Percentiles rank a stretch among this genome's conserved stretches.
phyloP scores from a whole-genome alignment of 2,888 invertebrate genomes.

The Quadroppia sp. region DNA sequence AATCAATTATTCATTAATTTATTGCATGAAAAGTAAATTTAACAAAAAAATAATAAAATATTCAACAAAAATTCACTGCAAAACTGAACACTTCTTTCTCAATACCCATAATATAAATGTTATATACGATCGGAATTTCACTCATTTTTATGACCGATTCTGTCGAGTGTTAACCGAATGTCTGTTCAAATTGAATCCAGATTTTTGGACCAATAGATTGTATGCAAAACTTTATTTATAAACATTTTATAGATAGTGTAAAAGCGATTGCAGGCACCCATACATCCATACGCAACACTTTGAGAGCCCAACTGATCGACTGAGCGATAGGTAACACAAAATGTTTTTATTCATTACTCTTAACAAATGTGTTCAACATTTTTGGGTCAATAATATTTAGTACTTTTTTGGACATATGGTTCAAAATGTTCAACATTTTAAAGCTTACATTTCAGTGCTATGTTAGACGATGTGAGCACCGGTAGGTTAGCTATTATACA shows the following conservation, averaged over 20 bases:
- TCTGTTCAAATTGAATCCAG: neutral
- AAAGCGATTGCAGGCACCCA: neutral
- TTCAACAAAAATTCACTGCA: too few relatives aligned
- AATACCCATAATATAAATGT: too few relatives aligned
- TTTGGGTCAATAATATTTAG: constrained; percentile 18
- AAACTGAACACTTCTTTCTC: too few relatives aligned
- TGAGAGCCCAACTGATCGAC: neutral
- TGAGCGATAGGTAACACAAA: neutral
- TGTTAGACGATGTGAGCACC: neutral
- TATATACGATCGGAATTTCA: neutral
- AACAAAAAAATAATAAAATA: too few relatives aligned
- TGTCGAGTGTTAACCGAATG: neutral
- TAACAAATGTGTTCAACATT: neutral
- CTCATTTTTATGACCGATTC: neutral
- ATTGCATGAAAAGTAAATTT: too few relatives aligned
- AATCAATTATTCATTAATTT: too few relatives aligned
- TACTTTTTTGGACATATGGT: neutral
- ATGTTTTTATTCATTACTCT: neutral
- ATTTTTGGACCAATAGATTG: constrained; percentile 1
- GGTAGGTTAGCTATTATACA: neutral
- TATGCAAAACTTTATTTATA: neutral
- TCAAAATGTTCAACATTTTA: neutral
- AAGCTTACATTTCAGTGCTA: neutral
- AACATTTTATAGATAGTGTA: neutral
- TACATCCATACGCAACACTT: neutral